Conservation (phyloP, 2,797 vertebrate genomes). For the Lerista edwardsae region DNA sequence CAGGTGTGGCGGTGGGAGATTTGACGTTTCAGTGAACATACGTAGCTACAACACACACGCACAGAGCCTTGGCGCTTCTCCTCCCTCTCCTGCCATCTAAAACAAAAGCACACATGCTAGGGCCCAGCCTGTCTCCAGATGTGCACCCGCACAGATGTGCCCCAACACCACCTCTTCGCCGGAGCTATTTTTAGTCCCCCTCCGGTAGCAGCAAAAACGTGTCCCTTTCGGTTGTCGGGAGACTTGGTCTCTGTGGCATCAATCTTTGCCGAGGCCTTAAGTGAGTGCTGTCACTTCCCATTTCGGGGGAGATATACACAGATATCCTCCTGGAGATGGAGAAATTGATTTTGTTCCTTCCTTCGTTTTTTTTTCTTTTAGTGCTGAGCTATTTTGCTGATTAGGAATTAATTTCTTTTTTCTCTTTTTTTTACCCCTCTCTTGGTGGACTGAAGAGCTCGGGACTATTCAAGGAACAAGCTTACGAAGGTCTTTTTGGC, state of each 20-base stretch:
- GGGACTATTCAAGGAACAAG: background rate
- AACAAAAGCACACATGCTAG: background rate
- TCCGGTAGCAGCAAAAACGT: background rate
- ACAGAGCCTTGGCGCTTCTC: no score
- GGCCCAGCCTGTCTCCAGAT: slow-evolving; percentile 7
- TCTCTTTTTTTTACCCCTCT: background rate
- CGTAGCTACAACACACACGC: background rate
- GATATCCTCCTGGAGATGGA: background rate
- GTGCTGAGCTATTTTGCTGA: slow-evolving; percentile 21
- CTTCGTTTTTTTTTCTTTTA: background rate
- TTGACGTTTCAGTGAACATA: background rate
- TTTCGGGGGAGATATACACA: background rate
- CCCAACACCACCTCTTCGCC: background rate
- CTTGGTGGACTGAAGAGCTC: background rate
- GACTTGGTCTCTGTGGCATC: background rate
- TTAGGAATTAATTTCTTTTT: background rate
- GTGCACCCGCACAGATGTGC: slow-evolving; percentile 14
- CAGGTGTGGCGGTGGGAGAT: background rate
- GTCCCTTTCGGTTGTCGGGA: slow-evolving; percentile 1
- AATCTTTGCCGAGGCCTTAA: slow-evolving; percentile 14
- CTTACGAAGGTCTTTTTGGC: background rate
- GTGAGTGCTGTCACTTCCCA: slow-evolving; percentile 23
- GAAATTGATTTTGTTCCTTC: slow-evolving; percentile 15
- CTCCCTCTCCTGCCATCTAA: fast-evolving
- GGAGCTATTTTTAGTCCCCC: slow-evolving; percentile 32